A percentile compares a stretch with the other conserved stretches of the same genome.
Conservation (phyloP, 2,888 invertebrate species). For the Girardia tigrina region DNA sequence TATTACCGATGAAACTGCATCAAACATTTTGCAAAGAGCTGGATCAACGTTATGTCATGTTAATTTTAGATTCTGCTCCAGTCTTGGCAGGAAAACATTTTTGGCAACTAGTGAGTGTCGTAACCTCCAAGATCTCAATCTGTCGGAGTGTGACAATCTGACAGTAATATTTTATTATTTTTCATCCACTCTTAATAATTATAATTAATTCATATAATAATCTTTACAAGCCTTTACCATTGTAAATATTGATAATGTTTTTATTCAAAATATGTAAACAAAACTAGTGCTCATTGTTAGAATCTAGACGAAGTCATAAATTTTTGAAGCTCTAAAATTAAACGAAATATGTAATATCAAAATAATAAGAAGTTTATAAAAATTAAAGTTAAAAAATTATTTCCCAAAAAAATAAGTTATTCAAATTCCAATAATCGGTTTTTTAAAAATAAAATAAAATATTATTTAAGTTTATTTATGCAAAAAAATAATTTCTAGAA, state of each 20-base stretch:
- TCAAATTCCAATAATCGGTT: too few species aligned
- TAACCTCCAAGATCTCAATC: constrained; percentile 49
- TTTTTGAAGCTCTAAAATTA: too few species aligned
- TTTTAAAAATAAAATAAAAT: too few species aligned
- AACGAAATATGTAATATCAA: too few species aligned
- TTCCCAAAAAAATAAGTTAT: too few species aligned
- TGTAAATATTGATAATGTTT: background rate
- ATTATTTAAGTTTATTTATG: too few species aligned
- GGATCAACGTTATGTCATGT: constrained; percentile 49
- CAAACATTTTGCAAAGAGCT: constrained; percentile 44
- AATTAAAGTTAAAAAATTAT: too few species aligned
- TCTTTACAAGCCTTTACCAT: background rate
- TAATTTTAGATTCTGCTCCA: constrained; percentile 45
- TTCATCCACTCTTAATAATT: background rate
- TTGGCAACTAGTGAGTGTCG: constrained; percentile 46
- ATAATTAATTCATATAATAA: background rate
- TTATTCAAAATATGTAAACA: too few species aligned
- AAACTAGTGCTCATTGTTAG: too few species aligned
- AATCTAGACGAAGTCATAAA: too few species aligned
- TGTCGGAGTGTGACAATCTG: constrained; percentile 46
- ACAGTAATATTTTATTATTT: constrained; percentile 42
- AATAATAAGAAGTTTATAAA: too few species aligned
- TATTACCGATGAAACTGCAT: constrained; percentile 45
- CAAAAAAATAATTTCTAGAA: too few species aligned
- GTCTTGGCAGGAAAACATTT: constrained; percentile 42